phyloP scores from a whole-genome alignment of 2,113 vertebrate species.

The Hoplias malabaricus region DNA sequence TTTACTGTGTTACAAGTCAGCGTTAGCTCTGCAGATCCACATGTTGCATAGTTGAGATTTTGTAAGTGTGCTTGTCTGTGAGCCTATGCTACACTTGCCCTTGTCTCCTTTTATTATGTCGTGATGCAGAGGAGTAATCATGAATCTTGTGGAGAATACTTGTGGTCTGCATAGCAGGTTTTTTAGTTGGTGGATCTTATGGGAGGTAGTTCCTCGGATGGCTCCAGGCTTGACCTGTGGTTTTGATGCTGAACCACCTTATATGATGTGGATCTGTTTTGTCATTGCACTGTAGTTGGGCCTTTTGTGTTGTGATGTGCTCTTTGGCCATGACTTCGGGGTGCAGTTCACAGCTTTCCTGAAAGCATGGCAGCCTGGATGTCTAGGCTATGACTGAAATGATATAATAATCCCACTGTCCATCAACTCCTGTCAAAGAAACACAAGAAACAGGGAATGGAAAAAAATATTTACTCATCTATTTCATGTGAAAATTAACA shows the following conservation, averaged over 20 bases:
- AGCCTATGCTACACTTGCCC: too few relatives aligned
- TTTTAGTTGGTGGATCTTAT: not conserved
- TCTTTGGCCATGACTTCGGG: conserved; percentile 14
- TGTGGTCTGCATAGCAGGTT: not conserved
- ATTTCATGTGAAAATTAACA: conserved; percentile 10
- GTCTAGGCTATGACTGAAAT: not conserved
- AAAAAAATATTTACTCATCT: not conserved
- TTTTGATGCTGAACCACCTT: not conserved
- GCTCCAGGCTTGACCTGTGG: not conserved
- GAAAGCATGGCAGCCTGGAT: conserved; percentile 4
- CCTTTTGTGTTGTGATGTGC: not conserved
- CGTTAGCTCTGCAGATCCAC: too few relatives aligned
- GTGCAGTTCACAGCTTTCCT: not conserved
- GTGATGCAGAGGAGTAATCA: too few relatives aligned
- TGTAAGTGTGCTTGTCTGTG: too few relatives aligned
- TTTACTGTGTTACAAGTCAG: too few relatives aligned
- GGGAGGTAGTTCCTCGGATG: not conserved
- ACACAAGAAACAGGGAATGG: not conserved
- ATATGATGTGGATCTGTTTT: conserved; percentile 1
- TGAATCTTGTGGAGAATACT: not conserved
- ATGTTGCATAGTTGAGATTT: too few relatives aligned
- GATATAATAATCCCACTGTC: not conserved
- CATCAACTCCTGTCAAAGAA: not conserved
- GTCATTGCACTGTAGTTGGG: not conserved
- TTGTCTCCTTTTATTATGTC: too few relatives aligned